Percentiles rank a stretch among this genome's conserved stretches.
phyloP scores from a whole-genome alignment of 2,113 vertebrate genomes.

The Neolamprologus fasciatus region DNA sequence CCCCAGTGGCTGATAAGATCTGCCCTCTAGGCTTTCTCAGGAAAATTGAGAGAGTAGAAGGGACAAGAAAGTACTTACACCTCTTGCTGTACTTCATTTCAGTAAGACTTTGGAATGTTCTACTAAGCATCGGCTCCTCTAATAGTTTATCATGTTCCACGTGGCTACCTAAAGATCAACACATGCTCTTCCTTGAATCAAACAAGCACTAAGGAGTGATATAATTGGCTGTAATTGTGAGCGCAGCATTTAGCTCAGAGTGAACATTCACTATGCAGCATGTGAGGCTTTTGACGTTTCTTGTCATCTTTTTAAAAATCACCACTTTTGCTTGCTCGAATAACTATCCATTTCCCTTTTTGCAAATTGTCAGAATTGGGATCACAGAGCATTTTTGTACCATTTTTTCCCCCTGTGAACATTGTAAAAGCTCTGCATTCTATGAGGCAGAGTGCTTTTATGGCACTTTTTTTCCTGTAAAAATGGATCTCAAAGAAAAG shows the following conservation, averaged over 20 bases:
- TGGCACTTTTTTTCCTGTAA: conserved; percentile 45
- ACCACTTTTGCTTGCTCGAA: neutral
- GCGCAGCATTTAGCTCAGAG: neutral
- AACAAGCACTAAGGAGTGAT: neutral
- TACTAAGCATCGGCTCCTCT: conserved; percentile 5
- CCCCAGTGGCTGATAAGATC: conserved; percentile 17
- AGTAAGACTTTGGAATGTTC: neutral
- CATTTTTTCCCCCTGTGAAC: neutral
- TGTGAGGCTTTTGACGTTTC: neutral
- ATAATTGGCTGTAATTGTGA: conserved; percentile 28
- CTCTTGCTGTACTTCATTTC: neutral
- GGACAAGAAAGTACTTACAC: neutral
- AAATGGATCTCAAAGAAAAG: conserved; percentile 53
- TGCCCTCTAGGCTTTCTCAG: conserved; percentile 19
- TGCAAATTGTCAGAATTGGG: conserved; percentile 3
- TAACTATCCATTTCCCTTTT: neutral
- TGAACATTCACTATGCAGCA: neutral
- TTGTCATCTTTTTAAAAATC: conserved; percentile 1
- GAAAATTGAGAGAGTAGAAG: neutral
- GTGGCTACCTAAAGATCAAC: conserved; percentile 5
- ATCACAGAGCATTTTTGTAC: neutral
- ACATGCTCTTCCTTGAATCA: neutral
- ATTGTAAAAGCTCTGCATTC: conserved; percentile 11
- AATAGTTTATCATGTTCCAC: conserved; percentile 27
- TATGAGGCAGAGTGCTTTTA: conserved; percentile 37